These are phyloP conservation scores for Sinocyclocheilus maitianheensis DNA, from an alignment of 2,113 vertebrate species.

Conservation along the genomic window DNA sequence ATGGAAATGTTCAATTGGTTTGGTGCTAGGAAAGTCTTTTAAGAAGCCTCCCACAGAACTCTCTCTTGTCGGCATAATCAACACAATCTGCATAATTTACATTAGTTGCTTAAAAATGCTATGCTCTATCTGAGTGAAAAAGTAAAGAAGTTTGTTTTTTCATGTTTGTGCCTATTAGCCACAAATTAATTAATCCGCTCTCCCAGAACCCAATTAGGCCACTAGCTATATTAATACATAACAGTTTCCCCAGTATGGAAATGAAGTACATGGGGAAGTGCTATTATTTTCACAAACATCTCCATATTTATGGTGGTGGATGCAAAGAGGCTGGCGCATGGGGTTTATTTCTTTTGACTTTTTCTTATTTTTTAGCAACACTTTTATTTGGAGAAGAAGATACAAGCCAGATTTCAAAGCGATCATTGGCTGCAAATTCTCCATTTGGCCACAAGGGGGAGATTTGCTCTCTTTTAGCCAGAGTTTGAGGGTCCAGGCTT, in stretches of 20 bases:
- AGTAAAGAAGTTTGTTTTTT: conserved; percentile 85
- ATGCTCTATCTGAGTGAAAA: conserved; percentile 71
- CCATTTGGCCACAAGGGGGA: conserved; percentile 72
- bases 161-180: conserved; percentile 84
- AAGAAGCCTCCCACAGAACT: conserved; percentile 71
- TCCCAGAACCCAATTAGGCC: conserved; percentile 75
- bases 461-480: conserved; percentile 50
- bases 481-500: not conserved
- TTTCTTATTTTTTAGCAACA: not conserved
- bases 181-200: conserved; percentile 81
- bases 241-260: conserved; percentile 72
- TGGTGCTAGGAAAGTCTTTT: conserved; percentile 73
- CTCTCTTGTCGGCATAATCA: conserved; percentile 78
- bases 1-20: conserved; percentile 74
- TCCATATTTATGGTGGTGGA: conserved; percentile 68
- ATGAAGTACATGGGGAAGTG: conserved; percentile 71
- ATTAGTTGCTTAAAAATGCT: conserved; percentile 77
- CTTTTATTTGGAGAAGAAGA: not conserved
- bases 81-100: conserved; percentile 83
- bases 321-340: conserved; percentile 45
- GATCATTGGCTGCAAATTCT: not conserved
- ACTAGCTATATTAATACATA: conserved; percentile 79
- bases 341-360: conserved; percentile 55
- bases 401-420: no score
- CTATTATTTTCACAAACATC: conserved; percentile 79